A percentile compares a stretch with the other conserved stretches of the same genome.
These are phyloP conservation scores for Bradynema listronoti DNA, from an alignment of 1,140 invertebrate species.

Conservation along the genomic window DNA sequence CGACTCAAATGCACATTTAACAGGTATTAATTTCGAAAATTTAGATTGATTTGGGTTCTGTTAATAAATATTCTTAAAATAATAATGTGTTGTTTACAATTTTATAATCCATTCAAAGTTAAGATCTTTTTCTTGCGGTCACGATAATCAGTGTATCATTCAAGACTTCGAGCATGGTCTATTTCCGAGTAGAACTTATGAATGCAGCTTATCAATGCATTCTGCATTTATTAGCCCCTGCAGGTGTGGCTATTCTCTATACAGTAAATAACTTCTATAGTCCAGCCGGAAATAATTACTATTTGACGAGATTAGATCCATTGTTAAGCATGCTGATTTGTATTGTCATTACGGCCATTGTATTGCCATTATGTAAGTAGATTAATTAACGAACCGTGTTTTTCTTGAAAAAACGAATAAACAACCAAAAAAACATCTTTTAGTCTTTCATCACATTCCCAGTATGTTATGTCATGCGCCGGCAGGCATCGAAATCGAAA, in stretches of 20 bases:
- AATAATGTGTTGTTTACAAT: not conserved
- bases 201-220: no score
- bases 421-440: not conserved
- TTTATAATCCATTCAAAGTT: not conserved
- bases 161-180: not conserved
- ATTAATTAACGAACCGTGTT: no score
- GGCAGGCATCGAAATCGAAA: conserved; percentile 8
- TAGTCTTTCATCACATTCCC: conserved; percentile 10
- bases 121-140: not conserved
- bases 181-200: not conserved
- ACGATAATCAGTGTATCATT: conserved; percentile 4
- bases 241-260: no score
- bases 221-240: not conserved
- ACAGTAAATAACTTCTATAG: not conserved
- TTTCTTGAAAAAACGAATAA: no score
- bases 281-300: conserved; percentile 3
- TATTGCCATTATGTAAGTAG: conserved; percentile 8
- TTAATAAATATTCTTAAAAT: not conserved
- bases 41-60: not conserved
- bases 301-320: conserved; percentile 12
- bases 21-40: not conserved
- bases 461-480: conserved; percentile 20
- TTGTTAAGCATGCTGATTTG: conserved; percentile 11
- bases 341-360: conserved; percentile 8
- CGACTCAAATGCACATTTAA: conserved; percentile 1